Evolutionary conservation across 2,113 vertebrate genomes (phyloP).

Genomic region (Leptobrachium ailaonicum): DNA sequence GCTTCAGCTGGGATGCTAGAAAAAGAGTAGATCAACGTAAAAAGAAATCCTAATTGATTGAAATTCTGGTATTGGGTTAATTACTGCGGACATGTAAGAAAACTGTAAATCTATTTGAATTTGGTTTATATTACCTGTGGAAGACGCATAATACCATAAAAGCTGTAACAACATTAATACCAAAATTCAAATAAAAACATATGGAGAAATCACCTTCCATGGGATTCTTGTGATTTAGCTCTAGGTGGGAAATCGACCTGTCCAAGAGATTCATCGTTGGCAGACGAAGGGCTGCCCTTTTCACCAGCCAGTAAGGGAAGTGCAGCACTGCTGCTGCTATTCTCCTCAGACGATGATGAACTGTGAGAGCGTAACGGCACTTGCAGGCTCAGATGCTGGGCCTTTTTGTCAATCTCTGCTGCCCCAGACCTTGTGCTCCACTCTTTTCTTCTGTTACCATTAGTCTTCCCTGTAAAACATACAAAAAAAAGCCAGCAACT

Average conservation of each 20-base stretch:
- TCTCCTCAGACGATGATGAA: conserved; percentile 92
- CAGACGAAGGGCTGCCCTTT: conserved; percentile 83
- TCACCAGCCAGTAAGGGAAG: conserved; percentile 88
- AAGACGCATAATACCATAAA: too few relatives aligned
- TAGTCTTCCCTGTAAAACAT: conserved; percentile 68
- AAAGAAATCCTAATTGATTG: neutral
- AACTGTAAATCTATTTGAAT: too few relatives aligned
- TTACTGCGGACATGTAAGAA: too few relatives aligned
- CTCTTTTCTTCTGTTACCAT: conserved; percentile 75
- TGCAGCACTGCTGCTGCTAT: conserved; percentile 88
- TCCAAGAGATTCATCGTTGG: conserved; percentile 70
- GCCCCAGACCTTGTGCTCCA: conserved; percentile 77
- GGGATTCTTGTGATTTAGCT: conserved; percentile 70
- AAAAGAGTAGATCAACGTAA: conserved; percentile 5
- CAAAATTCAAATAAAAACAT: too few relatives aligned
- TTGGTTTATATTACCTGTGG: too few relatives aligned
- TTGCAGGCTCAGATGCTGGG: conserved; percentile 86
- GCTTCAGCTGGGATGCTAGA: conserved; percentile 72
- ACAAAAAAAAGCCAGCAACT: too few relatives aligned
- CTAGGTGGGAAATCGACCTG: conserved; percentile 67
- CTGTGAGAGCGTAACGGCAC: conserved; percentile 89
- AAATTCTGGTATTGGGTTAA: too few relatives aligned
- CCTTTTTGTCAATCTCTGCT: conserved; percentile 78
- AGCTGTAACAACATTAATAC: too few relatives aligned
- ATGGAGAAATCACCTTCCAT: conserved; percentile 71